A percentile compares a stretch with the other conserved stretches of the same genome.
These are phyloP conservation scores for Rhinichthys klamathensis DNA, from an alignment of 2,113 vertebrate species.

Conservation along the genomic window DNA sequence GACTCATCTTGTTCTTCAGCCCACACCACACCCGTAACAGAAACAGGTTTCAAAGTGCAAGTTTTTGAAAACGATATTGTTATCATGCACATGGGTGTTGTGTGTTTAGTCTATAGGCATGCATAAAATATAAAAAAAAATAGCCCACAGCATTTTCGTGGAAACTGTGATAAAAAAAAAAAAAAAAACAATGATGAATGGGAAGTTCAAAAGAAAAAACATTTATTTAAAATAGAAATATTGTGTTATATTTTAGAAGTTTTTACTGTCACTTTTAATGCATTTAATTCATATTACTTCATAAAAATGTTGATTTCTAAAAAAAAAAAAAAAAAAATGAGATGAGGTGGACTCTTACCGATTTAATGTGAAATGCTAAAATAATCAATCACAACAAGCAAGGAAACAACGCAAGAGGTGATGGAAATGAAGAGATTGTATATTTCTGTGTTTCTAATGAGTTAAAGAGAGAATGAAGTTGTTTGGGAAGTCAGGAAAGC, in stretches of 20 bases:
- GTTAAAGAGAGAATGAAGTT: slow-evolving; percentile 29
- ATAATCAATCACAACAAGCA: neutral
- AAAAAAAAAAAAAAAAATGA: neutral
- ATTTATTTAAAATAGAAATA: neutral
- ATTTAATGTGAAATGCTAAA: slow-evolving; percentile 52
- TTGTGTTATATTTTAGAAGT: too few species aligned
- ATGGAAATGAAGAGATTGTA: neutral
- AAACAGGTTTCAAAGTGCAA: too few species aligned
- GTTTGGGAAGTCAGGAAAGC: slow-evolving; percentile 8
- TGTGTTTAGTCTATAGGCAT: too few species aligned
- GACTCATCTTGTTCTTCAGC: too few species aligned
- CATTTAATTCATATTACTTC: too few species aligned
- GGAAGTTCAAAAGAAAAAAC: neutral
- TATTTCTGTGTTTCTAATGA: neutral
- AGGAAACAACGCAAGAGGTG: neutral
- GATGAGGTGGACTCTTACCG: neutral
- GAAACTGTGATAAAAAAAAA: neutral
- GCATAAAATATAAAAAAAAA: too few species aligned
- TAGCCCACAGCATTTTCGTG: too few species aligned
- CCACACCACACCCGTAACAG: too few species aligned
- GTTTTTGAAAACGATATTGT: too few species aligned
- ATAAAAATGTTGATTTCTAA: too few species aligned
- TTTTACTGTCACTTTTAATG: neutral
- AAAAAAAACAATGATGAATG: neutral
- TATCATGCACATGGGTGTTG: too few species aligned